Conservation (phyloP, 2,888 invertebrate species). For the Frankliniella fusca region DNA sequence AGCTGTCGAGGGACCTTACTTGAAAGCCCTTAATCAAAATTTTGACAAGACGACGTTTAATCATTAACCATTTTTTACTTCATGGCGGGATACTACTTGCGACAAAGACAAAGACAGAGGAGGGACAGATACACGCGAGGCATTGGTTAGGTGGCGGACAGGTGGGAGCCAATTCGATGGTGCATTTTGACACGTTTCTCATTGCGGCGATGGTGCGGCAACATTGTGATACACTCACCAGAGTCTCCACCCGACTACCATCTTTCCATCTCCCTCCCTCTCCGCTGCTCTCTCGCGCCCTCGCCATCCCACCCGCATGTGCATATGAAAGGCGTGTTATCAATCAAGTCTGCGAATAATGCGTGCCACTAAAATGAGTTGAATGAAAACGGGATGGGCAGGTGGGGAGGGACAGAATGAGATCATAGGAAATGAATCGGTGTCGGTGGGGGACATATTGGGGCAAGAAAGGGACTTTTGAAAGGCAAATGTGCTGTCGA, state of each 20-base stretch:
- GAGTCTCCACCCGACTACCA: too few species aligned
- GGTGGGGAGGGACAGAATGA: not conserved
- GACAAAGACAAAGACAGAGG: too few species aligned
- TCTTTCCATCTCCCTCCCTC: too few species aligned
- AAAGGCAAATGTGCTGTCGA: not conserved
- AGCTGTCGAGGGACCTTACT: conserved; percentile 4
- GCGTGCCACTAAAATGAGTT: not conserved
- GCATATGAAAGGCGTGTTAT: not conserved
- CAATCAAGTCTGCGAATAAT: conserved; percentile 1
- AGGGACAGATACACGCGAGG: too few species aligned
- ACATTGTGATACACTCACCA: too few species aligned
- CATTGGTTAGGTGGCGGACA: too few species aligned
- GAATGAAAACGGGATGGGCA: not conserved
- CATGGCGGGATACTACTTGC: too few species aligned
- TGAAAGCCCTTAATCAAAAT: not conserved
- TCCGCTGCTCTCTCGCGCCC: too few species aligned
- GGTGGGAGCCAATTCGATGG: too few species aligned
- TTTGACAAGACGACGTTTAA: not conserved
- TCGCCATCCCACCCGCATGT: not conserved
- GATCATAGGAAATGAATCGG: too few species aligned
- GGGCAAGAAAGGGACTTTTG: not conserved
- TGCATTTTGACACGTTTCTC: too few species aligned
- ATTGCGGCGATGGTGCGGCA: too few species aligned
- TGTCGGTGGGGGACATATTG: not conserved
- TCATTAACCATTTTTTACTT: not conserved